Conservation (phyloP, 2,797 vertebrate genomes). For the Coregonus sp. region DNA sequence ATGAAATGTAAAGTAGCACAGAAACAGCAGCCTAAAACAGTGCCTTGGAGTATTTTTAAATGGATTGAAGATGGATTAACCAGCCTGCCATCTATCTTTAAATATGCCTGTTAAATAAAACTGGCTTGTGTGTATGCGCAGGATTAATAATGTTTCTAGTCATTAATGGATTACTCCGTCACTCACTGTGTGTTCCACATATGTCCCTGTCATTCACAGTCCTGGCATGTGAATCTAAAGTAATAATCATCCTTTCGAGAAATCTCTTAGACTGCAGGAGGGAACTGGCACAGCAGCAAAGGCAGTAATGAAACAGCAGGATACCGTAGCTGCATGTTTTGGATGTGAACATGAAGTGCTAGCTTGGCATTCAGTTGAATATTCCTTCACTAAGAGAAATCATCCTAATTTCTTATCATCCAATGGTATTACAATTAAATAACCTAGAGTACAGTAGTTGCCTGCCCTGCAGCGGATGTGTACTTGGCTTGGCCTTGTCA, state of each 20-base stretch:
- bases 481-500: constrained; percentile 52
- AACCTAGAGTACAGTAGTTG: neutral
- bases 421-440: neutral
- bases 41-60: neutral
- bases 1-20: neutral
- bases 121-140: constrained; percentile 7
- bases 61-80: constrained; percentile 24
- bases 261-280: constrained; percentile 30
- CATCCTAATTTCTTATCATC: neutral
- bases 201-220: constrained; percentile 27
- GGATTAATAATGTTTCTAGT: constrained; percentile 53
- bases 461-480: neutral
- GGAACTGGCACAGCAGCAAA: constrained; percentile 11
- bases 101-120: constrained; percentile 32
- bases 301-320: constrained; percentile 8
- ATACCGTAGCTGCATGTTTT: constrained; percentile 15
- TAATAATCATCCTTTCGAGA: constrained; percentile 37
- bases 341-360: neutral
- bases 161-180: constrained; percentile 53
- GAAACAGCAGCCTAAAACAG: neutral
- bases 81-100: constrained; percentile 33
- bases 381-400: constrained; percentile 3
- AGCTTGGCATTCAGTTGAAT: neutral
- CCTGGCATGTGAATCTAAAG: constrained; percentile 31
- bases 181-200: constrained; percentile 35